These are phyloP conservation scores for Polylopha cassiicola DNA, from an alignment of 2,888 invertebrate genomes.

Conservation along the genomic window DNA sequence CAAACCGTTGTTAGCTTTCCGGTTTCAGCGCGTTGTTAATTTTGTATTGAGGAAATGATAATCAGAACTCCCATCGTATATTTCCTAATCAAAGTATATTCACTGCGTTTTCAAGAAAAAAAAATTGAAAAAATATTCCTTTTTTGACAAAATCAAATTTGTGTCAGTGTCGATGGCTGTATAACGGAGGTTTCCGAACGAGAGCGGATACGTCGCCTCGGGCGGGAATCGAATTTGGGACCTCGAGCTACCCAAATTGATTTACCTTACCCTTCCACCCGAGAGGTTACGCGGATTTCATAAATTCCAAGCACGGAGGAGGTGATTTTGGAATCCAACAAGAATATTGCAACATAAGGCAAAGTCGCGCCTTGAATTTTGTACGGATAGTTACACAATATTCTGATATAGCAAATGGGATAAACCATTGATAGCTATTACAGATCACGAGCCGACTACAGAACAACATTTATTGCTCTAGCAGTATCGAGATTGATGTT, in stretches of 20 bases:
- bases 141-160: conserved; percentile 54
- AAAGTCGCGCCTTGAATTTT: conserved; percentile 12
- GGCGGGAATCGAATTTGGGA: conserved; percentile 69
- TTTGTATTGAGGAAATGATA: too few relatives aligned
- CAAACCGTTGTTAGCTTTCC: too few relatives aligned
- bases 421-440: conserved; percentile 7
- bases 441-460: conserved; percentile 6
- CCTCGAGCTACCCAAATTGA: conserved; percentile 66
- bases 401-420: conserved; percentile 12
- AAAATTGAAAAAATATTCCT: conserved; percentile 46
- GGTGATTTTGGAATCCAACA: conserved; percentile 23
- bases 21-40: background rate
- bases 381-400: conserved; percentile 14
- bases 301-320: conserved; percentile 39
- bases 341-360: conserved; percentile 20
- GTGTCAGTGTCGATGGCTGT: conserved; percentile 49
- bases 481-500: background rate
- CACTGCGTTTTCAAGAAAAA: conserved; percentile 21
- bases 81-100: conserved; percentile 21
- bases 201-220: conserved; percentile 51
- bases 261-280: conserved; percentile 55
- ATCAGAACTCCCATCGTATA: too few relatives aligned
- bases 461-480: conserved; percentile 1
- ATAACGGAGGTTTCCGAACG: conserved; percentile 50
- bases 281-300: conserved; percentile 45